These are phyloP conservation scores for Metopia argyrocephala DNA, from an alignment of 2,888 invertebrate genomes.

Conservation along the genomic window DNA sequence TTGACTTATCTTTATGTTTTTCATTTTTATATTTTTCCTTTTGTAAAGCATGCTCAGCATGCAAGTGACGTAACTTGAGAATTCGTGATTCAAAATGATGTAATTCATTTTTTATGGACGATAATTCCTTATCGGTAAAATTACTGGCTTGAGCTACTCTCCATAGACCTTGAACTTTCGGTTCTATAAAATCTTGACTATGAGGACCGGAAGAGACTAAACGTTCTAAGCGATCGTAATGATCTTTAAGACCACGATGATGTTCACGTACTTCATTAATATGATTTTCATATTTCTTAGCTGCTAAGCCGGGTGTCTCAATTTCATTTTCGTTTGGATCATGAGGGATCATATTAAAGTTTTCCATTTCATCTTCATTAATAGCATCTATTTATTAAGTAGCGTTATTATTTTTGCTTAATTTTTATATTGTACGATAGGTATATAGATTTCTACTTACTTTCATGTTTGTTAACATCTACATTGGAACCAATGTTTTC, in stretches of 20 bases:
- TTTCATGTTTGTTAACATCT: slow-evolving; percentile 82
- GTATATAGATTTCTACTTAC: slow-evolving; percentile 80
- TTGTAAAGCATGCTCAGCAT: slow-evolving; percentile 88
- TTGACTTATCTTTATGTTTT: slow-evolving; percentile 82
- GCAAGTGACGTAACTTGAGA: slow-evolving; percentile 89
- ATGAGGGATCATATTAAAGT: slow-evolving; percentile 84
- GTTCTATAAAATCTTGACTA: slow-evolving; percentile 92
- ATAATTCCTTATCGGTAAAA: slow-evolving; percentile 89
- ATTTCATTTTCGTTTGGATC: slow-evolving; percentile 80
- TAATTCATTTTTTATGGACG: slow-evolving; percentile 91
- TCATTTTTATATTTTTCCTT: slow-evolving; percentile 82
- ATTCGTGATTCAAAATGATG: slow-evolving; percentile 89
- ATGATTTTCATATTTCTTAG: slow-evolving; percentile 82
- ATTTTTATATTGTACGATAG: too few relatives aligned
- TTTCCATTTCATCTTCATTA: slow-evolving; percentile 85
- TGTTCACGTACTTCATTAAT: slow-evolving; percentile 86
- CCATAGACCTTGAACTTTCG: slow-evolving; percentile 94
- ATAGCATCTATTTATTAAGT: slow-evolving; percentile 82
- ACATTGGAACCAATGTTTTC: slow-evolving; percentile 82
- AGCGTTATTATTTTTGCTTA: too few relatives aligned
- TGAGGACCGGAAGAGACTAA: slow-evolving; percentile 87
- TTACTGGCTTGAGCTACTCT: slow-evolving; percentile 87
- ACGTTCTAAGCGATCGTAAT: slow-evolving; percentile 87
- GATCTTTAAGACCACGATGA: slow-evolving; percentile 87
- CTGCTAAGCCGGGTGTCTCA: slow-evolving; percentile 77